Evolutionary conservation across 1,140 invertebrate genomes (phyloP).

Genomic region (Bombus pyrosoma): DNA sequence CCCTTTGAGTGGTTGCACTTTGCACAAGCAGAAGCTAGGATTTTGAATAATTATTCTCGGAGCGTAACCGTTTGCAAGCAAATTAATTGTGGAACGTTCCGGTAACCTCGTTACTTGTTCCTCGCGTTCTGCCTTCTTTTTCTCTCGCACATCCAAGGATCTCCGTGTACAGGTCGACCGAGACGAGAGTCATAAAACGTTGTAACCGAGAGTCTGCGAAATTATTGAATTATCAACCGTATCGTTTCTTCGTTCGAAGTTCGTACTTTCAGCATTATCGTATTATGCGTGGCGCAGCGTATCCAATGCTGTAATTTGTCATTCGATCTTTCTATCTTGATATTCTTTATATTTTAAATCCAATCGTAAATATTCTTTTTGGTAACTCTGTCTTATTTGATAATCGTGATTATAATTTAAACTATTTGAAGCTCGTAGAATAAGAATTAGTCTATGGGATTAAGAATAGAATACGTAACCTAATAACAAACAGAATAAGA

Average conservation of each 20-base stretch:
- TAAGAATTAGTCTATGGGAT: neutral
- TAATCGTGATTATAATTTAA: neutral
- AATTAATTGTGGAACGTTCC: conserved; percentile 71
- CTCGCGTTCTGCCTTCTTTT: conserved; percentile 28
- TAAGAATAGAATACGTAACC: too few relatives aligned
- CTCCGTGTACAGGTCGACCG: conserved; percentile 9
- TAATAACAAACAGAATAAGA: neutral
- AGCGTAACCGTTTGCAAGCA: conserved; percentile 64
- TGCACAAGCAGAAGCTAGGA: conserved; percentile 19
- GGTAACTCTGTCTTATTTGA: too few relatives aligned
- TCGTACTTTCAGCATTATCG: conserved; percentile 18
- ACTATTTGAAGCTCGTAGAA: neutral
- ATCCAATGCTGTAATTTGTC: conserved; percentile 20
- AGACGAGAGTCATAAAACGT: conserved; percentile 26
- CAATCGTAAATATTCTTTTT: neutral
- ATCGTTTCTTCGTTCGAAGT: conserved; percentile 30
- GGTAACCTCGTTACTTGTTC: conserved; percentile 72
- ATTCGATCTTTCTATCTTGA: neutral
- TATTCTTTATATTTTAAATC: neutral
- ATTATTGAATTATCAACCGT: conserved; percentile 45
- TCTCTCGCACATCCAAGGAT: conserved; percentile 36
- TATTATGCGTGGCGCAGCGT: conserved; percentile 2
- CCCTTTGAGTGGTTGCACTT: conserved; percentile 5
- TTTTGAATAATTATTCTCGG: conserved; percentile 64
- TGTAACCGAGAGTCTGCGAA: conserved; percentile 20